Evolutionary conservation across 2,888 invertebrate species (phyloP).

Genomic region (Pandemis cinnamomeana): DNA sequence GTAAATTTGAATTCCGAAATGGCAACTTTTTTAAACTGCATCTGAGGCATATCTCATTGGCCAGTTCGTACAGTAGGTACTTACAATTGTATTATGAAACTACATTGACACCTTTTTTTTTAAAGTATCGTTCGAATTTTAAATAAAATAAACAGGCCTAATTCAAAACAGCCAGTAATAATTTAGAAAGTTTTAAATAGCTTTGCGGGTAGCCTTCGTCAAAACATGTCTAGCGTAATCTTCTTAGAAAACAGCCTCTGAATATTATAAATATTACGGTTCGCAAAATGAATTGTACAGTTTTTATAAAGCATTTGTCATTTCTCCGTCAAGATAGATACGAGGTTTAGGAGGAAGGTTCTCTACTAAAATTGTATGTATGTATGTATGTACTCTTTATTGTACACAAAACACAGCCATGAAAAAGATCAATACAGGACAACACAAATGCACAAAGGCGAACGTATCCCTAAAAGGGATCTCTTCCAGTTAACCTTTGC

Average conservation of each 20-base stretch:
- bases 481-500: too few relatives aligned
- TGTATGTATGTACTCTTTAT: too few relatives aligned
- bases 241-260: slow-evolving; percentile 47
- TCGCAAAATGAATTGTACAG: slow-evolving; percentile 32
- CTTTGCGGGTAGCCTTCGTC: slow-evolving; percentile 69
- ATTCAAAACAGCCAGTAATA: slow-evolving; percentile 50
- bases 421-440: too few relatives aligned
- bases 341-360: neutral
- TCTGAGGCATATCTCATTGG: slow-evolving; percentile 27
- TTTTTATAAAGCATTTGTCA: slow-evolving; percentile 27
- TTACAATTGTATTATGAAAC: slow-evolving; percentile 37
- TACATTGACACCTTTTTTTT: slow-evolving; percentile 22
- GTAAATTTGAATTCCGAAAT: slow-evolving; percentile 56
- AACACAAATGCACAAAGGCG: too few relatives aligned
- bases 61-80: slow-evolving; percentile 42
- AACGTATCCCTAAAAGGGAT: too few relatives aligned
- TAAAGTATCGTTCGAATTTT: slow-evolving; percentile 43
- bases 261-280: slow-evolving; percentile 37
- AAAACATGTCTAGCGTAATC: slow-evolving; percentile 60
- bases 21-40: slow-evolving; percentile 53
- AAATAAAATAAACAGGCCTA: slow-evolving; percentile 41
- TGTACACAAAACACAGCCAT: too few relatives aligned
- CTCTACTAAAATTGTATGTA: neutral
- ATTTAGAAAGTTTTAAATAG: slow-evolving; percentile 52
- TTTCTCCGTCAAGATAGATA: neutral